phyloP scores from a whole-genome alignment of 1,140 invertebrate species.

The Adelges cooleyi region DNA sequence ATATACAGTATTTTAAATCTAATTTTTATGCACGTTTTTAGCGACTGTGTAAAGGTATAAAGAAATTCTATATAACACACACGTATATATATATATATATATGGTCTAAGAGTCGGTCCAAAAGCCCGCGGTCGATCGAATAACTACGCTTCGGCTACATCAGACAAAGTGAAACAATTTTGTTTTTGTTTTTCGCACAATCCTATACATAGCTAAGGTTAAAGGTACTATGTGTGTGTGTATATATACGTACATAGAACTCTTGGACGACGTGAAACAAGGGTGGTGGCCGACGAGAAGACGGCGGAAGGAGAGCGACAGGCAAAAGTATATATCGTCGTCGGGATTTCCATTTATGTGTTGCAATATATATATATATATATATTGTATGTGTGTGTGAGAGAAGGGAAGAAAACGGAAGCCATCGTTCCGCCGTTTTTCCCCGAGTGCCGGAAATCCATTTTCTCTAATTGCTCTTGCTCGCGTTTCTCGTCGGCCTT shows the following conservation, averaged over 20 bases:
- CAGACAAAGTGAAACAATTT: background rate
- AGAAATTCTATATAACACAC: too few relatives aligned
- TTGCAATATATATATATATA: too few relatives aligned
- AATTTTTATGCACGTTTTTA: too few relatives aligned
- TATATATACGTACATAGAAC: background rate
- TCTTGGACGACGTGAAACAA: background rate
- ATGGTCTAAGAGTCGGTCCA: too few relatives aligned
- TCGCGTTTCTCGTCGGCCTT: background rate
- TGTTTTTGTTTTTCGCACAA: background rate
- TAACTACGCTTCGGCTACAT: background rate
- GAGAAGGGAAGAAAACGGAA: constrained; percentile 11
- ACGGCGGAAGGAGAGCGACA: background rate
- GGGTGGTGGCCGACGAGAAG: background rate
- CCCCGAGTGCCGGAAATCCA: constrained; percentile 25
- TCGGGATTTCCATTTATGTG: constrained; percentile 14
- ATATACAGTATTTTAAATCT: too few relatives aligned
- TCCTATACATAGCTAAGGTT: too few relatives aligned
- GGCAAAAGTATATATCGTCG: constrained; percentile 3
- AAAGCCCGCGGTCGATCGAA: too few relatives aligned
- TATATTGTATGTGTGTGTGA: too few relatives aligned
- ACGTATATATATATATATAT: too few relatives aligned
- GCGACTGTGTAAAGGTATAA: too few relatives aligned
- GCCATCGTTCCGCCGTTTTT: constrained; percentile 22
- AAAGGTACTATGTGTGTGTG: background rate
- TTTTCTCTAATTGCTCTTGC: constrained; percentile 28